Conservation (phyloP, 2,113 vertebrate species). For the Chlamydotis undulata region DNA sequence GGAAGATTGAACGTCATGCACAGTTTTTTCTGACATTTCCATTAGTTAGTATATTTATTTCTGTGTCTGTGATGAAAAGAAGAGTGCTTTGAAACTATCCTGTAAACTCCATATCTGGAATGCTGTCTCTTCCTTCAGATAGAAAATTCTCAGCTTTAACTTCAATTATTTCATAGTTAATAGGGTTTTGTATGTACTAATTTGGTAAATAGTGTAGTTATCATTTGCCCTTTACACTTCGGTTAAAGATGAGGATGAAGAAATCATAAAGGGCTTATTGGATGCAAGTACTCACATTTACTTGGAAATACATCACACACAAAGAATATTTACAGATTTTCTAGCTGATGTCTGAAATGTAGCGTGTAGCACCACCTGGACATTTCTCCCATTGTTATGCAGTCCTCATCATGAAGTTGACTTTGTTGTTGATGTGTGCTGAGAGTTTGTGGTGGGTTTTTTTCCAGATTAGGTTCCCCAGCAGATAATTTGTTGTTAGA, state of each 20-base stretch:
- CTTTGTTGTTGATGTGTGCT: background rate
- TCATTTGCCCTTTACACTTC: background rate
- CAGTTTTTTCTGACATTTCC: background rate
- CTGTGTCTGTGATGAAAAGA: background rate
- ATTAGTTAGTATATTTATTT: background rate
- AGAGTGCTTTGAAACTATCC: background rate
- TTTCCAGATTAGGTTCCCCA: background rate
- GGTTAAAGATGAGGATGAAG: background rate
- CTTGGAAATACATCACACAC: background rate
- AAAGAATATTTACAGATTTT: background rate
- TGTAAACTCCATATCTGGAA: background rate
- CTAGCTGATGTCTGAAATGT: background rate
- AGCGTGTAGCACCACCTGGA: background rate
- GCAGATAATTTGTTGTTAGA: background rate
- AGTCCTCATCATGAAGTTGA: background rate
- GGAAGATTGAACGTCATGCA: background rate
- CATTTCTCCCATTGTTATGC: background rate
- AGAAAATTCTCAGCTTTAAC: background rate
- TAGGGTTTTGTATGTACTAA: background rate
- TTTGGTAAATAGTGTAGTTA: background rate
- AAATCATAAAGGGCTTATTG: background rate
- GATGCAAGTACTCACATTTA: background rate
- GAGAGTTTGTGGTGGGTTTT: background rate
- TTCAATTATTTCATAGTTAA: background rate
- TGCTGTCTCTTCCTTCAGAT: background rate